phyloP scores from a whole-genome alignment of 2,888 invertebrate species.

The Latheticus oryzae region DNA sequence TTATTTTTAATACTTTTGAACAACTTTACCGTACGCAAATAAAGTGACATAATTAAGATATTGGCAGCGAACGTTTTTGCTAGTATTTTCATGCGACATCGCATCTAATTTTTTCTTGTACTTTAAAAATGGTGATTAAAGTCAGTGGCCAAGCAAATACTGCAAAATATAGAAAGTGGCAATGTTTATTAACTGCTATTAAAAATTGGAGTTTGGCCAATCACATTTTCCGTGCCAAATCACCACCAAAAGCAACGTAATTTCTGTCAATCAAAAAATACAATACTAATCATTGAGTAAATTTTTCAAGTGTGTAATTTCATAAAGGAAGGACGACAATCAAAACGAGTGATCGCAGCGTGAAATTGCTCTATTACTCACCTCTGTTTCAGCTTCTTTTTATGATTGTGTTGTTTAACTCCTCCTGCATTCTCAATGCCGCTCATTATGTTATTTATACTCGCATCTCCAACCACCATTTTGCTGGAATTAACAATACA shows the following conservation, averaged over 20 bases:
- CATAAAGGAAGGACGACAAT: slow-evolving; percentile 21
- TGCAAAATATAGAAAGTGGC: slow-evolving; percentile 41
- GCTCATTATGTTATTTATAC: slow-evolving; percentile 89
- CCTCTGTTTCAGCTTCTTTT: slow-evolving; percentile 90
- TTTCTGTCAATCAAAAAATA: slow-evolving; percentile 33
- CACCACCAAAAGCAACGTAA: slow-evolving; percentile 37
- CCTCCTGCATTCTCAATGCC: slow-evolving; percentile 91
- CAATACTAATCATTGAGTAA: slow-evolving; percentile 14
- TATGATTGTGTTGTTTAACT: slow-evolving; percentile 90
- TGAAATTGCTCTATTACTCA: slow-evolving; percentile 60
- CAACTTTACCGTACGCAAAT: too few relatives aligned
- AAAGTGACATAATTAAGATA: too few relatives aligned
- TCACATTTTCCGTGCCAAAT: slow-evolving; percentile 35
- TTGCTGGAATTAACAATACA: too few relatives aligned
- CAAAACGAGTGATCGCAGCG: slow-evolving; percentile 21
- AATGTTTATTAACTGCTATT: slow-evolving; percentile 43
- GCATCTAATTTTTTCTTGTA: too few relatives aligned
- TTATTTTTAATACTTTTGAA: too few relatives aligned
- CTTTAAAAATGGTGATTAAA: slow-evolving; percentile 11
- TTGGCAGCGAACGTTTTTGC: too few relatives aligned
- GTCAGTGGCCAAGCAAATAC: slow-evolving; percentile 24
- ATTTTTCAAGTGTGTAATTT: slow-evolving; percentile 4
- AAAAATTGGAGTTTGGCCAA: slow-evolving; percentile 38
- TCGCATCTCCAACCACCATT: slow-evolving; percentile 76
- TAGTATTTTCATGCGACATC: too few relatives aligned